Evolutionary conservation across 2,113 vertebrate species (phyloP).

Genomic region (Tretioscincus oriximinensis): DNA sequence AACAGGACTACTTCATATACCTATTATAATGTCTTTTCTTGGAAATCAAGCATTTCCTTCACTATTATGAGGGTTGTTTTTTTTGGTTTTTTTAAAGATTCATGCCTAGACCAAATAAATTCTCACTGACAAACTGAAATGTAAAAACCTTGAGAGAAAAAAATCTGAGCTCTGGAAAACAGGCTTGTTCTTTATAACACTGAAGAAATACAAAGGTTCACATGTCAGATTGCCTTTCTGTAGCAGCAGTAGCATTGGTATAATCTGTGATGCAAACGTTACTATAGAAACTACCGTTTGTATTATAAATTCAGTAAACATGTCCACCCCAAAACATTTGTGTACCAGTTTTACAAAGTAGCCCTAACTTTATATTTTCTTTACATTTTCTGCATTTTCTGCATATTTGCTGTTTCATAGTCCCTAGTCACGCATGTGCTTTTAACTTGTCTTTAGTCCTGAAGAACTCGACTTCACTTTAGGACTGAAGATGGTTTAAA

Average conservation of each 20-base stretch:
- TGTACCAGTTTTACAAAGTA: slow-evolving; percentile 40
- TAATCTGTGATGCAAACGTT: slow-evolving; percentile 65
- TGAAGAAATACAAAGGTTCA: slow-evolving; percentile 38
- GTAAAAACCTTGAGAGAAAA: neutral
- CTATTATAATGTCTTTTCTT: neutral
- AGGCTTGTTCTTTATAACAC: neutral
- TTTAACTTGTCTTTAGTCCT: no score
- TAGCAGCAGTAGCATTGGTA: slow-evolving; percentile 34
- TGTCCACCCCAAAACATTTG: slow-evolving; percentile 41
- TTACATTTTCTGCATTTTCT: slow-evolving; percentile 21
- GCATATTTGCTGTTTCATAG: neutral
- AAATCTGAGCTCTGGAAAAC: slow-evolving; percentile 31
- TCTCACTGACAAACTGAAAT: slow-evolving; percentile 24
- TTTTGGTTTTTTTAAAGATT: neutral
- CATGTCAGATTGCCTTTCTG: slow-evolving; percentile 39
- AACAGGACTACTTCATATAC: neutral
- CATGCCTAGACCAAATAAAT: neutral
- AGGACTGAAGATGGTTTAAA: no score
- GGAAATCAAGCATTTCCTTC: neutral
- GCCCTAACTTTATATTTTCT: neutral
- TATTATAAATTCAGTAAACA: slow-evolving; percentile 59
- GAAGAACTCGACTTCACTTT: no score
- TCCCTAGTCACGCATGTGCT: no score
- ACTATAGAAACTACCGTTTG: slow-evolving; percentile 65
- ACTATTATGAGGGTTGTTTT: neutral